Conservation (phyloP, 2,797 vertebrate species). For the Lepilemur ruficaudatus region DNA sequence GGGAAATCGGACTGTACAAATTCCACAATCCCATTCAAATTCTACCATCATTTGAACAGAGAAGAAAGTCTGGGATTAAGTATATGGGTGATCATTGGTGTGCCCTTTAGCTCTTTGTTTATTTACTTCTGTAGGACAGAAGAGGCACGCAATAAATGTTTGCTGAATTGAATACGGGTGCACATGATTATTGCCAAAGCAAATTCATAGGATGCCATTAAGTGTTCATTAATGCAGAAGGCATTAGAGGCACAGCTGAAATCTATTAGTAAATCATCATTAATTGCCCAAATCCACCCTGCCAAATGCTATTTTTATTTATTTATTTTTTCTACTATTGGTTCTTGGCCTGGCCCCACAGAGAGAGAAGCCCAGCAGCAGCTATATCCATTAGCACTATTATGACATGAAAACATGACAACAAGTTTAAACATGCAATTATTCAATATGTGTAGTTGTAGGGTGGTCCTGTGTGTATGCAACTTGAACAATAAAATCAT, state of each 20-base stretch:
- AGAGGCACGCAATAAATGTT: neutral
- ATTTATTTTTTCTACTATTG: neutral
- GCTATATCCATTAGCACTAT: neutral
- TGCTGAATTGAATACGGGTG: neutral
- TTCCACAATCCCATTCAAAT: neutral
- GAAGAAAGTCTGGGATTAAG: neutral
- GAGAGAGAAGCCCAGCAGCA: neutral
- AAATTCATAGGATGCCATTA: conserved; percentile 12
- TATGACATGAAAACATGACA: neutral
- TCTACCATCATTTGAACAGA: neutral
- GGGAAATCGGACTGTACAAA: neutral
- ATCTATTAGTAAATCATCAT: conserved; percentile 23
- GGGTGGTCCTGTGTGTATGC: neutral
- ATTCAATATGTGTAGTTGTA: neutral
- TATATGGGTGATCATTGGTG: neutral
- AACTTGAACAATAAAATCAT: conserved; percentile 29
- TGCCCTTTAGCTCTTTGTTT: neutral
- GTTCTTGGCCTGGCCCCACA: neutral
- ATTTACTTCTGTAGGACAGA: neutral
- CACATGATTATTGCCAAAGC: conserved; percentile 8
- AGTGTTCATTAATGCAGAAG: conserved; percentile 43
- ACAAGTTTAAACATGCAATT: neutral
- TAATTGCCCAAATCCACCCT: conserved; percentile 1
- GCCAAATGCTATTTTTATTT: neutral
- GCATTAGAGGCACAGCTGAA: conserved; percentile 4